Evolutionary conservation across 1,140 invertebrate species (phyloP), one percentile per base, ranked within the genome.

Genomic region (Megalopta genalis): DNA sequence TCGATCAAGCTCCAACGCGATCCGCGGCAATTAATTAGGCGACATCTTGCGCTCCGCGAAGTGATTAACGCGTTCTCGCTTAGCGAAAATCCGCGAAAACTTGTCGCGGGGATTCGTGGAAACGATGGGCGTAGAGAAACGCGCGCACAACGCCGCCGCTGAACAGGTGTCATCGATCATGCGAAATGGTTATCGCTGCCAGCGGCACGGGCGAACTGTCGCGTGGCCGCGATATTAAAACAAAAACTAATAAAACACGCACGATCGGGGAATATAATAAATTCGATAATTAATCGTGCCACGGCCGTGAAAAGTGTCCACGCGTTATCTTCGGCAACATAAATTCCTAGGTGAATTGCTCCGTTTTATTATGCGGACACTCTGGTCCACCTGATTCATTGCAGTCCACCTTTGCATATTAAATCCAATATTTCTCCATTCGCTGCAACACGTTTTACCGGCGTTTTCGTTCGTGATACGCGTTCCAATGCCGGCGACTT

Each of bases 121-220:
- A 16, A 42, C 42, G 39, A 12, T 3, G 16, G 9, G 21, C 9
- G 16, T 3, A 7, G 23, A 59, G n/a, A 42, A 42, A n/a, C 37
- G 18, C 8, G 18, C 14, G 0, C 37, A n/a, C 21, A 54, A 16
- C 12, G 12, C 4, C 18, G 68, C 18, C 27, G 18, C 18, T n/a
- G 16, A 54, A 77, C n/a, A 18, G 21, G 6, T 21, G 60, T 42
- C 76, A 72, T 78, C 76, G 42, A 78, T 78, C 76, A 78, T 49
- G 2, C 23, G 32, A 42, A 70, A 70, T n/a, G 42, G 57, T 42
- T 54, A 54, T 60, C 66, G 46, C 14, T 7, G 12, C 7, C 32
- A 27, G 54, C 65, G 37, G 12, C 46, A 72, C 54, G 21, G 68
- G 57, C 54, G 54, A 72, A 78, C 60, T 72, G 76, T 78, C 76